phyloP scores from a whole-genome alignment of 2,113 vertebrate species.

The Mungos mungo region DNA sequence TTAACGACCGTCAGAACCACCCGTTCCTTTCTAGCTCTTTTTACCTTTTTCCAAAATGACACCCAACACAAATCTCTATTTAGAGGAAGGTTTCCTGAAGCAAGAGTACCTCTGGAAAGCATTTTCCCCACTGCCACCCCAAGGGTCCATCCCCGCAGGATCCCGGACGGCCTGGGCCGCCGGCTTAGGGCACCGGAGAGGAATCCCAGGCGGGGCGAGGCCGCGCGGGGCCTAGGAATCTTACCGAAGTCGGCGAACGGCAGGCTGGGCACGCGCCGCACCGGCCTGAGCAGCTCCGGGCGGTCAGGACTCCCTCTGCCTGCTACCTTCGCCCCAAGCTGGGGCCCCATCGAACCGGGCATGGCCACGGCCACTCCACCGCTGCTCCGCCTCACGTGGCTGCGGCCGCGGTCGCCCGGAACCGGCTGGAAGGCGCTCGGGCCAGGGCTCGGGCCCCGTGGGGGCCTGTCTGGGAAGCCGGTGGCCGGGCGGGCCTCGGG shows the following conservation, averaged over 20 bases:
- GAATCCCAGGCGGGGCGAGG: not conserved
- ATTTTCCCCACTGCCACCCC: not conserved
- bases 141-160: not conserved
- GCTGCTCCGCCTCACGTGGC: not conserved
- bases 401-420: not conserved
- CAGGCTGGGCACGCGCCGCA: not conserved
- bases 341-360: not conserved
- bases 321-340: not conserved
- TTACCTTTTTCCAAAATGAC: not conserved
- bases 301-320: not conserved
- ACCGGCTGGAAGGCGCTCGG: constrained; percentile 50
- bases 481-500: not conserved
- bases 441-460: not conserved
- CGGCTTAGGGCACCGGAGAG: not conserved
- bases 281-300: not conserved
- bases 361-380: not conserved
- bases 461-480: not conserved
- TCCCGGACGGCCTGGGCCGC: not conserved
- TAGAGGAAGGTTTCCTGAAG: not conserved
- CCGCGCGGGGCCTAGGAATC: not conserved
- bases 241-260: constrained; percentile 67
- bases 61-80: not conserved
- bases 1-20: not conserved
- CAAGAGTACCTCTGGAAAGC: not conserved
- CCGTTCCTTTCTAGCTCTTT: not conserved